Evolutionary conservation across 2,797 vertebrate species (phyloP).

Genomic region (Ceyx erithaca): DNA sequence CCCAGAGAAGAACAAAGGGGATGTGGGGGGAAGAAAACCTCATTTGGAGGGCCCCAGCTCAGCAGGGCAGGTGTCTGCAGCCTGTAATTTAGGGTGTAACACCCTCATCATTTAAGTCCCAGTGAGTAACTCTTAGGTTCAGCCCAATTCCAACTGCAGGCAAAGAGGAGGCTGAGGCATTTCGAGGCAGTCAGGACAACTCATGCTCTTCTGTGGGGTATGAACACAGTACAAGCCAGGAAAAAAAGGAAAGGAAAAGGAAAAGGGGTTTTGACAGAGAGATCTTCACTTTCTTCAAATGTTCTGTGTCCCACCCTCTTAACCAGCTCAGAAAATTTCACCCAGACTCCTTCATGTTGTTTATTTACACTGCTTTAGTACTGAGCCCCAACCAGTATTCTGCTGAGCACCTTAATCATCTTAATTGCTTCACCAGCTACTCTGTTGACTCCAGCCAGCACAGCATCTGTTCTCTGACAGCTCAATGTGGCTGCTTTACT

Average conservation of each 20-base stretch:
- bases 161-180: background rate
- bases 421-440: conserved; percentile 4
- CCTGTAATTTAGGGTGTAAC: conserved; percentile 28
- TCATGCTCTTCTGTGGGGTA: background rate
- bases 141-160: background rate
- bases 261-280: background rate
- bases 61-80: background rate
- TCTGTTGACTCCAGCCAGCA: conserved; percentile 1
- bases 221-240: background rate
- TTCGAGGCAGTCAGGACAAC: background rate
- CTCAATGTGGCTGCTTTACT: background rate
- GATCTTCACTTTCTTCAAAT: background rate
- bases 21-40: background rate
- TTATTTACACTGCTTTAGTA: background rate
- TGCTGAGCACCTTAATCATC: background rate
- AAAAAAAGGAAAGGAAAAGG: background rate
- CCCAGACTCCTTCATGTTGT: background rate
- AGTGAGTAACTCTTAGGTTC: conserved; percentile 21
- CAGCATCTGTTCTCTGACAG: background rate
- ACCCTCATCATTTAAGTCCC: background rate
- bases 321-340: background rate
- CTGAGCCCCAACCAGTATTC: background rate
- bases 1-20: conserved; percentile 14
- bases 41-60: background rate
- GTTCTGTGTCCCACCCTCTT: background rate